These are phyloP conservation scores for Lepus americanus DNA, from an alignment of 2,113 vertebrate species.

Conservation along the genomic window DNA sequence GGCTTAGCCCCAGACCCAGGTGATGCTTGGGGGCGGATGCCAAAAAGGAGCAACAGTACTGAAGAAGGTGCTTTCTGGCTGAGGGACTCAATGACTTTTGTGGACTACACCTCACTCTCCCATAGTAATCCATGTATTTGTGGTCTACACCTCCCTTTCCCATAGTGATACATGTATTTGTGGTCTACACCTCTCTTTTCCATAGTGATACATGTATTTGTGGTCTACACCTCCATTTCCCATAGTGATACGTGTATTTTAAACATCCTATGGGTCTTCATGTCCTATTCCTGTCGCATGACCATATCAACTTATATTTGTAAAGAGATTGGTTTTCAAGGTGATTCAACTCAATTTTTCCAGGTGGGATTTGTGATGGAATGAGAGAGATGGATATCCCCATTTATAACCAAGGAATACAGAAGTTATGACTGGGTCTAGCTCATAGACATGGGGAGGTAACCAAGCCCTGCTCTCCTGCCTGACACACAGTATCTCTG, in stretches of 20 bases:
- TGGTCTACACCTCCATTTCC: neutral
- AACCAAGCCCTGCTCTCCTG: neutral
- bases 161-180: neutral
- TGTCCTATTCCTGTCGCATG: neutral
- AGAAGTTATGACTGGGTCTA: slow-evolving; percentile 1
- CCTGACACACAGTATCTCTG: neutral
- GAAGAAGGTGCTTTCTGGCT: slow-evolving; percentile 1
- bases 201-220: neutral
- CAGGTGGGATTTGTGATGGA: slow-evolving; percentile 1
- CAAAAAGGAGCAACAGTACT: slow-evolving; percentile 25
- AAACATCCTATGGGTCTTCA: neutral
- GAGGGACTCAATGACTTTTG: neutral
- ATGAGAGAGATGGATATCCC: neutral
- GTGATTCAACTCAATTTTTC: neutral
- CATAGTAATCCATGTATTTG: too few species aligned
- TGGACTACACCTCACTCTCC: neutral
- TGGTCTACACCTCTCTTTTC: neutral
- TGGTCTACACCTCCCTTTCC: too few species aligned
- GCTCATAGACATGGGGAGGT: neutral
- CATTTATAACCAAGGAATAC: slow-evolving; percentile 28
- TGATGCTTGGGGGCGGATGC: neutral
- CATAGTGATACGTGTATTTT: slow-evolving; percentile 8
- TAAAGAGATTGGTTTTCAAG: slow-evolving; percentile 30
- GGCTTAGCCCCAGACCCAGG: neutral
- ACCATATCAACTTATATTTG: slow-evolving; percentile 28